Evolutionary conservation across 2,113 vertebrate species (phyloP).

Genomic region (Irena cyanogastra): DNA sequence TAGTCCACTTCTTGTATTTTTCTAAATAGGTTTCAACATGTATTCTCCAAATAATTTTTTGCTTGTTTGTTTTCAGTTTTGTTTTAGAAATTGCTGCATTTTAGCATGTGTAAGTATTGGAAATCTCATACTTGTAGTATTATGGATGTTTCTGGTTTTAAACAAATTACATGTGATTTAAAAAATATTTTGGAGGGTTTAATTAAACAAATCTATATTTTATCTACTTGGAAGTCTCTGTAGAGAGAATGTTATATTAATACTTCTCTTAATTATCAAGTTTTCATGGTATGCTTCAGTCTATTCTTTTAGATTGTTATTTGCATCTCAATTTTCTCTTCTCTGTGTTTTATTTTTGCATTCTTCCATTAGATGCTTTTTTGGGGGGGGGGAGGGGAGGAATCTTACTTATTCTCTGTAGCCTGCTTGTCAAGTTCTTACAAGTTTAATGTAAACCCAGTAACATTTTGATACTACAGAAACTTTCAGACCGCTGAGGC

Average conservation of each 20-base stretch:
- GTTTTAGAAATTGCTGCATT: background rate
- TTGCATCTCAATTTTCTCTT: background rate
- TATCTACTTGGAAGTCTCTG: background rate
- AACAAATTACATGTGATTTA: background rate
- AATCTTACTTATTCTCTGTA: background rate
- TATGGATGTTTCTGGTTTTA: background rate
- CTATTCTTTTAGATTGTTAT: background rate
- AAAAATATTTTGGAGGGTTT: background rate
- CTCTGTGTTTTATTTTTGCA: background rate
- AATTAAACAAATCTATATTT: background rate
- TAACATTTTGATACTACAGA: background rate
- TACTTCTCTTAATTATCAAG: background rate
- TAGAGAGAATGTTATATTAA: background rate
- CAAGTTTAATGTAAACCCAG: background rate
- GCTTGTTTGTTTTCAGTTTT: background rate
- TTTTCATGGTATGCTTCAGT: background rate
- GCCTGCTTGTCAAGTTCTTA: background rate
- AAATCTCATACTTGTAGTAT: background rate
- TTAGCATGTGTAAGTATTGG: background rate
- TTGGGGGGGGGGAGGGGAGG: no score
- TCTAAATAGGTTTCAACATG: background rate
- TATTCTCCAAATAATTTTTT: background rate
- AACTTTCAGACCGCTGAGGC: background rate
- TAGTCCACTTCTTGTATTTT: background rate
- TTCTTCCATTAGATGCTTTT: background rate